These are phyloP conservation scores for Poeciliopsis gracilis DNA, from an alignment of 2,797 vertebrate genomes.

Conservation along the genomic window DNA sequence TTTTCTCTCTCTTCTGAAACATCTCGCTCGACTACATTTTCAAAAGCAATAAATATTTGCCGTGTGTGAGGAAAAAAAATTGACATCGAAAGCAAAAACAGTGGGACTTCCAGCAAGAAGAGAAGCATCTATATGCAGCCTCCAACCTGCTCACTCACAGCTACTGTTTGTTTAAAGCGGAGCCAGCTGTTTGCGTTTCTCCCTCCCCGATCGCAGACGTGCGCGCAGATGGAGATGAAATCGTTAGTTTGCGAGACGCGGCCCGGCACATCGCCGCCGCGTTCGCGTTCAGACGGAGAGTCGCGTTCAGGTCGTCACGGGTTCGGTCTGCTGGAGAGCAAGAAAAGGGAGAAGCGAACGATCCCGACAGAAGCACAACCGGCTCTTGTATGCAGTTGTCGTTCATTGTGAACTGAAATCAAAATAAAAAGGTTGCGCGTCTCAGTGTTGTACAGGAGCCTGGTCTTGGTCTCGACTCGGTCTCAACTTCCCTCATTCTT, in stretches of 20 bases:
- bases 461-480: no score
- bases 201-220: constrained; percentile 34
- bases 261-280: constrained; percentile 11
- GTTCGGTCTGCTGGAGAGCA: neutral
- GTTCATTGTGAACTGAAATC: neutral
- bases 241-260: constrained; percentile 6
- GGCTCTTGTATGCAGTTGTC: constrained; percentile 11
- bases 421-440: neutral
- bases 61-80: neutral
- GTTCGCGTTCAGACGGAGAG: constrained; percentile 11
- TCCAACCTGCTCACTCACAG: constrained; percentile 27
- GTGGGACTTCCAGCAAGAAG: constrained; percentile 21
- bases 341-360: neutral
- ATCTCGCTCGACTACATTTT: neutral
- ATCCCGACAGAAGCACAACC: neutral
- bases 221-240: constrained; percentile 22
- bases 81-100: constrained; percentile 32
- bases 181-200: constrained; percentile 47
- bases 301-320: neutral
- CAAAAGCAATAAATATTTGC: constrained; percentile 19
- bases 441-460: no score
- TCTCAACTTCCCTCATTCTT: no score
- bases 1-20: neutral
- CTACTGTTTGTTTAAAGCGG: constrained; percentile 29
- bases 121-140: constrained; percentile 17